Conservation (phyloP, 2,797 vertebrate genomes). For the Lepus oiostolus region DNA sequence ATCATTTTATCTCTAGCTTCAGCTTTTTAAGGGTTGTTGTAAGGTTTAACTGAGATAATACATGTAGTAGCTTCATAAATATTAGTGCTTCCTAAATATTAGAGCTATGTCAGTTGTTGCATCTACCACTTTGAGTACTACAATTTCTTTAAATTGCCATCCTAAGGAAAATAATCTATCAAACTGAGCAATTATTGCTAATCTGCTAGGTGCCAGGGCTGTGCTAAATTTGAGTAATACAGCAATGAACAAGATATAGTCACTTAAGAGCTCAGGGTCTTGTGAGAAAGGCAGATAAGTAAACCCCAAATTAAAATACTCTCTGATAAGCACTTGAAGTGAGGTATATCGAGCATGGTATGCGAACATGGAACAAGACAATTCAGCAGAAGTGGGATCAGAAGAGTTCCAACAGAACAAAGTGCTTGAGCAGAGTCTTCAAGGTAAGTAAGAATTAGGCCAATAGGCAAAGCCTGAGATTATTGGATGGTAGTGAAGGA, state of each 20-base stretch:
- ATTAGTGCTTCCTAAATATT: constrained; percentile 19
- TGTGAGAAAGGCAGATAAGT: constrained; percentile 59
- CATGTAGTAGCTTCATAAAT: neutral
- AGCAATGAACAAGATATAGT: neutral
- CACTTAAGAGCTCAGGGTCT: constrained; percentile 4
- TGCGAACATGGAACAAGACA: neutral
- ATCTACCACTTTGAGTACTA: neutral
- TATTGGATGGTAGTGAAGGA: neutral
- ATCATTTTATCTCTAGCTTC: neutral
- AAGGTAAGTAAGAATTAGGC: neutral
- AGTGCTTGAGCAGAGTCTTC: neutral
- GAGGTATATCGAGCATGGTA: neutral
- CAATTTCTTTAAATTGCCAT: constrained; percentile 28
- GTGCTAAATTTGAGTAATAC: constrained; percentile 29
- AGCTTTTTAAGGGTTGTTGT: neutral
- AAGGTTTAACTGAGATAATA: constrained; percentile 54
- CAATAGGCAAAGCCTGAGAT: neutral
- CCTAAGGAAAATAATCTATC: constrained; percentile 53
- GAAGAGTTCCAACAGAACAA: neutral
- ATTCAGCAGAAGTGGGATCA: neutral
- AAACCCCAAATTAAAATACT: constrained; percentile 56
- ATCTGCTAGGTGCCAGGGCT: neutral
- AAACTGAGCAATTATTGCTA: constrained; percentile 36
- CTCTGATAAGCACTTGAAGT: neutral
- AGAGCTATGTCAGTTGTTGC: neutral